A percentile compares a stretch with the other conserved stretches of the same genome.
These are phyloP conservation scores for Osmerus eperlanus DNA, from an alignment of 2,113 vertebrate species.

Conservation along the genomic window DNA sequence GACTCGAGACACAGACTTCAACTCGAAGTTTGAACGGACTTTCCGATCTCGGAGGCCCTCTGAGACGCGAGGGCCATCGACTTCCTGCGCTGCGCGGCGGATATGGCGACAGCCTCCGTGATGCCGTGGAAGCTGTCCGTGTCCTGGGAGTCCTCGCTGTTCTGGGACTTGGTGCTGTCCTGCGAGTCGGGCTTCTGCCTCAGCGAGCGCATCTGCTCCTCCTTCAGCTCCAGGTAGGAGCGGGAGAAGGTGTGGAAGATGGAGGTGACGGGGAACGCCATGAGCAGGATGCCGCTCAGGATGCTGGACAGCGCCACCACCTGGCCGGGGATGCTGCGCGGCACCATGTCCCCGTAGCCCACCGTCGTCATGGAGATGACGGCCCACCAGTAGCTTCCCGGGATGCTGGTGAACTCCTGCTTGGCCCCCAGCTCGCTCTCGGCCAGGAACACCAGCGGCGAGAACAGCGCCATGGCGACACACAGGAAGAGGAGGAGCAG, in stretches of 20 bases:
- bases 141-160: slow-evolving; percentile 71
- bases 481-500: slow-evolving; percentile 92
- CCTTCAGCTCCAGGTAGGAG: slow-evolving; percentile 91
- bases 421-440: slow-evolving; percentile 93
- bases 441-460: slow-evolving; percentile 87
- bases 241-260: slow-evolving; percentile 98
- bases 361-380: slow-evolving; percentile 99
- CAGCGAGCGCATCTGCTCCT: slow-evolving; percentile 79
- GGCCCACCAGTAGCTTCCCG: slow-evolving; percentile 96
- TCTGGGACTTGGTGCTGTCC: slow-evolving; percentile 76
- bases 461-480: slow-evolving; percentile 94
- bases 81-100: slow-evolving; percentile 48
- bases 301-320: slow-evolving; percentile 96
- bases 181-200: slow-evolving; percentile 72
- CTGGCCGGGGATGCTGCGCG: slow-evolving; percentile 91
- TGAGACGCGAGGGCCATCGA: slow-evolving; percentile 32
- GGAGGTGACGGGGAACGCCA: slow-evolving; percentile 95
- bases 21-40: slow-evolving; percentile 38
- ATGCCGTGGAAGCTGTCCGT: slow-evolving; percentile 49
- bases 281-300: slow-evolving; percentile 93
- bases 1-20: too few relatives aligned
- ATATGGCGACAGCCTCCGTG: slow-evolving; percentile 40
- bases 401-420: slow-evolving; percentile 95
- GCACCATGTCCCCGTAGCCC: slow-evolving; percentile 97
- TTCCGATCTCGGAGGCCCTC: slow-evolving; percentile 51